Evolutionary conservation across 1,140 invertebrate species (phyloP).

Genomic region (Dendroctonus ponderosae): DNA sequence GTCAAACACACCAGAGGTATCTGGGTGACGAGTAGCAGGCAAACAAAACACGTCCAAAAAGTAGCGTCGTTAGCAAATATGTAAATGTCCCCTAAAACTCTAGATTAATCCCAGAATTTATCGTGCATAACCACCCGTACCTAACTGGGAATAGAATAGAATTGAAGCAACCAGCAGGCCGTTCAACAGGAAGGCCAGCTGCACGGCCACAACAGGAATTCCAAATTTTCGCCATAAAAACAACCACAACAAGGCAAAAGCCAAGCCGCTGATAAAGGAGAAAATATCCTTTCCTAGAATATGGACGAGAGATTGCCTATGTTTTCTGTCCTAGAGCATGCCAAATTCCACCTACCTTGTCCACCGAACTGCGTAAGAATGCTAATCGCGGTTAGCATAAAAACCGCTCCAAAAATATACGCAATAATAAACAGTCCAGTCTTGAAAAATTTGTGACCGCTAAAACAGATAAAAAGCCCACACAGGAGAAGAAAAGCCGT

Average conservation of each 20-base stretch:
- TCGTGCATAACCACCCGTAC: slow-evolving; percentile 49
- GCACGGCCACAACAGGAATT: slow-evolving; percentile 58
- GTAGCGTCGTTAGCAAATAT: slow-evolving; percentile 56
- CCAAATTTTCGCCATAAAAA: slow-evolving; percentile 59
- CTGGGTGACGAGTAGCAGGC: slow-evolving; percentile 55
- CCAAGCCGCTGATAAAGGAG: slow-evolving; percentile 36
- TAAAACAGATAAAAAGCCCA: slow-evolving; percentile 60
- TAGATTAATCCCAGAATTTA: neutral
- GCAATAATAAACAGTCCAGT: slow-evolving; percentile 59
- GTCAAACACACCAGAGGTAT: slow-evolving; percentile 56
- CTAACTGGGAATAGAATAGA: slow-evolving; percentile 56
- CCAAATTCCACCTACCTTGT: neutral
- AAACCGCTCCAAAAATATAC: slow-evolving; percentile 52
- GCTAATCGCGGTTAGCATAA: slow-evolving; percentile 50
- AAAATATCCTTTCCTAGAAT: slow-evolving; percentile 35
- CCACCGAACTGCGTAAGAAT: slow-evolving; percentile 40
- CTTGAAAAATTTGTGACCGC: slow-evolving; percentile 64
- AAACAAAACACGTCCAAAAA: slow-evolving; percentile 63
- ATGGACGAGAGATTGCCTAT: no score
- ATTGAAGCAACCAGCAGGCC: slow-evolving; percentile 59
- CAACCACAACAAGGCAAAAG: slow-evolving; percentile 56
- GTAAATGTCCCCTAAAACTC: neutral
- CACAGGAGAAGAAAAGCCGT: slow-evolving; percentile 57
- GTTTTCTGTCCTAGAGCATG: neutral
- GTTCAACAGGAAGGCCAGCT: slow-evolving; percentile 56